A percentile compares a stretch with the other conserved stretches of the same genome.
These are phyloP conservation scores for Chaetoderma sp. DNA, from an alignment of 2,888 invertebrate genomes.

Conservation along the genomic window DNA sequence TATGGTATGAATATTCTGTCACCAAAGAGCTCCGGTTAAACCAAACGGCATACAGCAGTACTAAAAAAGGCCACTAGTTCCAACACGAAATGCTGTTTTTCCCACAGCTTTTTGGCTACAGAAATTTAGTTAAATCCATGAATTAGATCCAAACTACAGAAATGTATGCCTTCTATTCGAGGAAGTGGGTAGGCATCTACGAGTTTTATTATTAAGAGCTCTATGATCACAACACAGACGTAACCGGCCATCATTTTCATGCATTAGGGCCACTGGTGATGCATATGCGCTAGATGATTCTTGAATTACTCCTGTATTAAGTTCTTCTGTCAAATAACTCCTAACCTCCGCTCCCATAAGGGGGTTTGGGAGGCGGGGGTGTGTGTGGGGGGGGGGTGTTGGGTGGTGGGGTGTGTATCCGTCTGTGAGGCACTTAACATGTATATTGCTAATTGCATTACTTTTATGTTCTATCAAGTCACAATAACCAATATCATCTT, in stretches of 20 bases:
- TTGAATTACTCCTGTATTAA: background rate
- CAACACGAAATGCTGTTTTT: slow-evolving; percentile 7
- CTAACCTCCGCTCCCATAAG: background rate
- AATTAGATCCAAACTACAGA: slow-evolving; percentile 38
- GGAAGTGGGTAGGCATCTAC: slow-evolving; percentile 43
- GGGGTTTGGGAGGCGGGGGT: background rate
- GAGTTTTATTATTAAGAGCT: slow-evolving; percentile 39
- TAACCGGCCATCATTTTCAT: slow-evolving; percentile 30
- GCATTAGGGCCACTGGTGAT: slow-evolving; percentile 40
- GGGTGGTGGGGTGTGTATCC: too few relatives aligned
- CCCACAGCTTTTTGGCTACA: slow-evolving; percentile 20
- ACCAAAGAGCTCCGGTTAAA: slow-evolving; percentile 9
- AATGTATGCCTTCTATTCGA: slow-evolving; percentile 36
- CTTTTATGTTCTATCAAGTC: slow-evolving; percentile 3
- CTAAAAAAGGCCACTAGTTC: slow-evolving; percentile 1
- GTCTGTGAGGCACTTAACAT: too few relatives aligned
- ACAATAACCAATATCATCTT: slow-evolving; percentile 9
- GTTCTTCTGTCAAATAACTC: background rate
- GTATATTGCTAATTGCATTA: too few relatives aligned
- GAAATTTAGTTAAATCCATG: slow-evolving; percentile 41
- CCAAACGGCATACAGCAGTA: slow-evolving; percentile 10
- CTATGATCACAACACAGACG: slow-evolving; percentile 42
- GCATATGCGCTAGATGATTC: slow-evolving; percentile 32
- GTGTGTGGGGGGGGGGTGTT: too few relatives aligned
- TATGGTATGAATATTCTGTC: slow-evolving; percentile 2